phyloP scores from a whole-genome alignment of 92 coral and sea anemone genomes.

The Umimayanthus kanabou region DNA sequence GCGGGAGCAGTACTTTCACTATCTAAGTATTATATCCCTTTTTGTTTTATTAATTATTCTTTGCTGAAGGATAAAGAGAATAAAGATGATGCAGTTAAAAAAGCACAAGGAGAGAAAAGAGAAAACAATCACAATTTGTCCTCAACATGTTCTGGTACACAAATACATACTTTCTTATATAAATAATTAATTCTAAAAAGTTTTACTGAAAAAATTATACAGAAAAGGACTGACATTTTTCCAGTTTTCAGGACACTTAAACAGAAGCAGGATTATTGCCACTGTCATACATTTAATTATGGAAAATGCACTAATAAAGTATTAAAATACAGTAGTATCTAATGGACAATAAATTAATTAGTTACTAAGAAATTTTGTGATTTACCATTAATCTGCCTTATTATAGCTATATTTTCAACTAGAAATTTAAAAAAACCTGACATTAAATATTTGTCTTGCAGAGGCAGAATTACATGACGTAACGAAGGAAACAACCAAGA shows the following conservation, averaged over 20 bases:
- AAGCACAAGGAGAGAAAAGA: slow-evolving; percentile 19
- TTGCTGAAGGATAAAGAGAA: too few species aligned
- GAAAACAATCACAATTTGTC: slow-evolving; percentile 36
- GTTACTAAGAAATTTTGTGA: neutral
- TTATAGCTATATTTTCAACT: neutral
- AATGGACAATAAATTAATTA: neutral
- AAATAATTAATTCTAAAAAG: neutral
- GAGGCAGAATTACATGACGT: slow-evolving; percentile 15
- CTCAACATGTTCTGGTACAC: too few species aligned
- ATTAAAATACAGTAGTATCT: neutral
- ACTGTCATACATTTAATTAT: neutral
- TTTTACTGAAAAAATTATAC: neutral
- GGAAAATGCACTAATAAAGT: neutral
- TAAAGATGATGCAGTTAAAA: too few species aligned
- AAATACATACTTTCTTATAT: neutral
- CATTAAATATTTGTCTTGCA: slow-evolving; percentile 17
- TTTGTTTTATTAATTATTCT: too few species aligned
- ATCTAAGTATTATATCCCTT: too few species aligned
- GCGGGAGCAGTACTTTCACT: too few species aligned
- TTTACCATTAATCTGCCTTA: neutral
- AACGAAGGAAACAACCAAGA: neutral
- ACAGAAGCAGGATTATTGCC: neutral
- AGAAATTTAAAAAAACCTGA: neutral
- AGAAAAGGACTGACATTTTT: neutral
- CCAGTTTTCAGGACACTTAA: neutral